These are phyloP conservation scores for Baccha elongata DNA, from an alignment of 2,888 invertebrate genomes.

Conservation along the genomic window DNA sequence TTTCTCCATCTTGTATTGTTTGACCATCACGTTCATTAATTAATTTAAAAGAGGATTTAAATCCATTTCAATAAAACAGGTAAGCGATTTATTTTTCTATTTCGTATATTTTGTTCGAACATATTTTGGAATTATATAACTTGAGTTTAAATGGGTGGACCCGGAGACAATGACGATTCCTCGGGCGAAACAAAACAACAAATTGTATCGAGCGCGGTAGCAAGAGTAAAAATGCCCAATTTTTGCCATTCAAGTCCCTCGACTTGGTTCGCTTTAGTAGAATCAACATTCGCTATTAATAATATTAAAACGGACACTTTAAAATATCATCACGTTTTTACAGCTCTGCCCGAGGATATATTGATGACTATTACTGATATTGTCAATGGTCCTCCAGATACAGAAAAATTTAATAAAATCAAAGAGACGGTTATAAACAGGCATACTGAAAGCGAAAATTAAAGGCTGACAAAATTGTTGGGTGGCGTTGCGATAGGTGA, in stretches of 20 bases:
- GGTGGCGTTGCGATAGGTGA: conserved; percentile 2
- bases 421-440: background rate
- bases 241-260: background rate
- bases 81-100: background rate
- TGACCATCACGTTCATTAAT: background rate
- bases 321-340: background rate
- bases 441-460: background rate
- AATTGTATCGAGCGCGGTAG: background rate
- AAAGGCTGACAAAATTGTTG: background rate
- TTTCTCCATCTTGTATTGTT: background rate
- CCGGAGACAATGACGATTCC: too few relatives aligned
- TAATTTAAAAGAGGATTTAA: background rate
- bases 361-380: background rate
- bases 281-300: background rate
- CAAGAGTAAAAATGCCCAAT: background rate
- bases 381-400: background rate
- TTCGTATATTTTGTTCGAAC: background rate
- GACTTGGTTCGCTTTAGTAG: background rate
- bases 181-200: background rate
- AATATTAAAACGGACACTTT: background rate
- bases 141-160: too few relatives aligned
- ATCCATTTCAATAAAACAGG: background rate
- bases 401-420: background rate
- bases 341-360: background rate
- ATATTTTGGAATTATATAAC: background rate